These are phyloP conservation scores for Hirtodrosophila histrioides DNA, from an alignment of 2,888 invertebrate species.

Conservation along the genomic window DNA sequence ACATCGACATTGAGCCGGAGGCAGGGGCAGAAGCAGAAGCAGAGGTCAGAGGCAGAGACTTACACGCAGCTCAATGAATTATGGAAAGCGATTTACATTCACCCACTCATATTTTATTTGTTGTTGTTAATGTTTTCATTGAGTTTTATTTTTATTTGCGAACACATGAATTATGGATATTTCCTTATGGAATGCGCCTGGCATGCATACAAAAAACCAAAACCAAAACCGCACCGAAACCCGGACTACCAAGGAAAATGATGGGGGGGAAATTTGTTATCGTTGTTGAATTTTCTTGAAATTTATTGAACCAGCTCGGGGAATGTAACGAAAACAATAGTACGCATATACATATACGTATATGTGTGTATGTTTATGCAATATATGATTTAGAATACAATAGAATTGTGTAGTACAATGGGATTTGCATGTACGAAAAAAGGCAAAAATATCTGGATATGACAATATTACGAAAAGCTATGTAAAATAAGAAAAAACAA, in stretches of 20 bases:
- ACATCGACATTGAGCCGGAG: constrained; percentile 16
- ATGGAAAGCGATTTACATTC: constrained; percentile 77
- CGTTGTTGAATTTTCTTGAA: constrained; percentile 60
- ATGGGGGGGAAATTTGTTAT: constrained; percentile 55
- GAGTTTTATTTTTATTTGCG: constrained; percentile 68
- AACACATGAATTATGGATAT: constrained; percentile 77
- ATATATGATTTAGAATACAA: constrained; percentile 19
- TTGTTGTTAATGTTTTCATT: constrained; percentile 73
- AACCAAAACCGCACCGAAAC: constrained; percentile 14
- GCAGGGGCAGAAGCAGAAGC: constrained; percentile 4
- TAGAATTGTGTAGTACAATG: background rate
- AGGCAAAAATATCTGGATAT: background rate
- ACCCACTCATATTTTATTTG: constrained; percentile 70
- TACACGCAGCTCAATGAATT: constrained; percentile 64
- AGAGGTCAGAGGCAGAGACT: constrained; percentile 8
- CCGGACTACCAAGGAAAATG: constrained; percentile 37
- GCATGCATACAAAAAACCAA: constrained; percentile 62
- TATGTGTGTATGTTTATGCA: constrained; percentile 1
- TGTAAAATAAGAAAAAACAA: background rate
- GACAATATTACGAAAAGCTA: background rate
- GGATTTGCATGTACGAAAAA: constrained; percentile 28
- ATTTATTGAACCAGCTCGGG: constrained; percentile 48
- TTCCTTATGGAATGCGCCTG: constrained; percentile 66
- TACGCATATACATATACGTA: constrained; percentile 2
- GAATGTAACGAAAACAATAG: constrained; percentile 33